These are phyloP conservation scores for Procavia capensis DNA, from an alignment of 2,113 vertebrate species.

Conservation along the genomic window DNA sequence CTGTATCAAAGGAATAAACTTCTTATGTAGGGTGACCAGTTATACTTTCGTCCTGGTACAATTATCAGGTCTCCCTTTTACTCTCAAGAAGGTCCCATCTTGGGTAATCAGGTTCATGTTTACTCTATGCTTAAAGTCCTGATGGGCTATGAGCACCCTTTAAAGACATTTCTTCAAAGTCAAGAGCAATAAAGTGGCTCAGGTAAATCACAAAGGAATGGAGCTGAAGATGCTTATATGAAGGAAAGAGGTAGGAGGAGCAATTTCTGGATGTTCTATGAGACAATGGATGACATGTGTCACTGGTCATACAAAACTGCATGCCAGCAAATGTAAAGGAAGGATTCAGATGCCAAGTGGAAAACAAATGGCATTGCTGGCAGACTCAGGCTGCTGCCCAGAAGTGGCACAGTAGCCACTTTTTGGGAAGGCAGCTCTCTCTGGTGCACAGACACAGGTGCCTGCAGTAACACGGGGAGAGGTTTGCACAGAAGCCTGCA, in stretches of 20 bases:
- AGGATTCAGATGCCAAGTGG: background rate
- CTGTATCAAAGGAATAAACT: background rate
- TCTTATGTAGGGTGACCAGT: background rate
- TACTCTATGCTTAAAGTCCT: background rate
- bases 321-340: background rate
- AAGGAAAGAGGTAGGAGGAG: background rate
- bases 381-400: background rate
- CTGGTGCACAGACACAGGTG: background rate
- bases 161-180: background rate
- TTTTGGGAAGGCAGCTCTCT: background rate
- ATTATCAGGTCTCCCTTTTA: background rate
- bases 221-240: background rate
- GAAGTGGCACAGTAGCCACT: background rate
- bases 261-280: no score
- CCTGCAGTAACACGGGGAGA: background rate
- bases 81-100: background rate
- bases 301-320: background rate
- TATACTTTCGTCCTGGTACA: background rate
- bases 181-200: background rate
- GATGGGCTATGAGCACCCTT: background rate
- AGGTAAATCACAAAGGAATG: background rate
- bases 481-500: background rate
- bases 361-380: background rate
- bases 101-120: background rate
- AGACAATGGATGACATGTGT: background rate